A percentile compares a stretch with the other conserved stretches of the same genome.
Evolutionary conservation across 2,888 invertebrate genomes (phyloP).

Genomic region (Bursaphelenchus okinawaensis): DNA sequence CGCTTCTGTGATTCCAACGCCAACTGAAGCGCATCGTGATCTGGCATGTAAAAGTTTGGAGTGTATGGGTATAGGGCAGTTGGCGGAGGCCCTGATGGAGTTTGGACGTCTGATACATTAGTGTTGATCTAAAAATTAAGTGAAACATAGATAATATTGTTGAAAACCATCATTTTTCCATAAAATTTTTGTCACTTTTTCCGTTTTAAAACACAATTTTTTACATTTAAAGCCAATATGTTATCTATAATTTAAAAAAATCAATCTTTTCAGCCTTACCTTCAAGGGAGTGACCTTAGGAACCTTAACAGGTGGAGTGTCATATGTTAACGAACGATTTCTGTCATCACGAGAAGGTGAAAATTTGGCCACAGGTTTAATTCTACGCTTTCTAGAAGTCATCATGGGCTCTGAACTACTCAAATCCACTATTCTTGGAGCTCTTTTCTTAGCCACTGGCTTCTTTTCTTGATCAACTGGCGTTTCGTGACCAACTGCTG

Average conservation of each 20-base stretch:
- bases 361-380: background rate
- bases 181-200: no score
- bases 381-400: background rate
- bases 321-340: background rate
- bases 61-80: background rate
- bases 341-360: background rate
- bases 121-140: background rate
- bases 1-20: background rate
- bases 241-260: background rate
- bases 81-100: background rate
- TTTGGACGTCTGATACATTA: background rate
- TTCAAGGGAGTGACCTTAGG: background rate
- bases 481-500: background rate
- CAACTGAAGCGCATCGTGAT: background rate
- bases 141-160: no score
- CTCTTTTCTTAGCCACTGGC: background rate
- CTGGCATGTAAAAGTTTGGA: background rate
- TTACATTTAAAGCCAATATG: background rate
- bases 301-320: background rate
- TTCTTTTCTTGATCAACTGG: no score
- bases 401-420: background rate
- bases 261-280: background rate
- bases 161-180: no score
- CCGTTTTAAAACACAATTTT: background rate
- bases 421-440: background rate